Base-by-base conservation (phyloP, 2,113 vertebrate species). In the Silurus glanis region DNA sequence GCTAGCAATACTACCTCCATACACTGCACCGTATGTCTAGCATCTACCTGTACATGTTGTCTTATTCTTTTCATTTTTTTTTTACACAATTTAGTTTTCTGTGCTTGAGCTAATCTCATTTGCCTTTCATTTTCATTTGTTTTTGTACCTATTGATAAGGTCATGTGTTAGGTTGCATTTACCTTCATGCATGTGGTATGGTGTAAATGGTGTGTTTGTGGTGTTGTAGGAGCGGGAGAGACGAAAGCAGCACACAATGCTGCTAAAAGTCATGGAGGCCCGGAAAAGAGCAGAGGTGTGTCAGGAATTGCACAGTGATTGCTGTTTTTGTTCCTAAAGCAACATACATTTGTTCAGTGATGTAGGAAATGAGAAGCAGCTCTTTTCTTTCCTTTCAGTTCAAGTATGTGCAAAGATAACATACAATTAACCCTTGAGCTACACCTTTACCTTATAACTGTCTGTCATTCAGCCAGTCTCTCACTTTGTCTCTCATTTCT, bases 251-350 rank as follows among this genome's bases (percentile, higher is more conserved):
- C 97, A 99, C 85, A 95, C 97, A 96, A 97, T 98, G 96, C 95
- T 99, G 83, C 95, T 98, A 95, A 99, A 97, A 94, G 97, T 97
- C 82, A 95, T 98, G 93, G 97, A 99, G 87, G 96, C 97, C 79
- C 96, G 96, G 85, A 99, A 97, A 89, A 99, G 97, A 92, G 97
- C 96, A 64, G 97, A 99, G 95, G 98, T 99, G 92, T 92, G 95
- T 81, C 28, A 75, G 61, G 21, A 8, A 62, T 59, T 82, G 55
- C 45, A 19, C 10, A 14, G 0, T 47, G 10, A 28, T 80, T 55
- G n/a, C 25, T 69, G 58, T 47, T n/a, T 72, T 47, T 76, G 47
- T 59, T n/a, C 61, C 21, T n/a, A 66, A 66, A 66, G 25, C 53
- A 66, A 82, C 47, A 56, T 25, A 61, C 14, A 78, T n/a, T 75